Base-by-base conservation (phyloP, 2,113 vertebrate genomes). In the Ursus arctos region DNA sequence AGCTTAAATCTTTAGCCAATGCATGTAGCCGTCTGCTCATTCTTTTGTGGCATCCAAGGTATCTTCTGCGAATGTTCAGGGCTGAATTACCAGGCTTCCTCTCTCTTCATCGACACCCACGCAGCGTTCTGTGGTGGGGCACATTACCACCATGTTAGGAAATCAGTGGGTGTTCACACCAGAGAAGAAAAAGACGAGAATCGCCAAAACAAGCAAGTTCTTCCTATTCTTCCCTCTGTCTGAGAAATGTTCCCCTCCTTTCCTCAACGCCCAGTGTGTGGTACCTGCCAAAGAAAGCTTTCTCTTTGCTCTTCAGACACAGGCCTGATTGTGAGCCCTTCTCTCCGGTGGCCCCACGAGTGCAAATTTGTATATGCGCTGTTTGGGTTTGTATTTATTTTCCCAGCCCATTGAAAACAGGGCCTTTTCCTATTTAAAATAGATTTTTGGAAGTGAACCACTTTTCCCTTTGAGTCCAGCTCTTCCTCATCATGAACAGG, bases 201-300 rank as follows among this genome's bases (percentile, higher is more conserved):
- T 97, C 83, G 99, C 99, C 99, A 99, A 99, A 98, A 98, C 98
- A 99, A 99, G 98, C 99, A 99, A 98, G 98, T 98, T 98, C 98
- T 98, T 99, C 98, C 97, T 98, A 98, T 97, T 98, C 98, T 98
- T 98, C 94, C 97, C 98, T 98, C 96, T 98, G 98, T 98, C 98
- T 99, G 98, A 98, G 98, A 89, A 97, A 92, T 82, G 94, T 28
- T 98, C 98, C 95, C 91, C 96, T 97, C 97, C 98, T 98, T 96
- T 98, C 97, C 98, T 98, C 97, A 98, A 97, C 94, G 81, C 95
- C 98, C 95, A 53, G 80, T 88, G 81, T 63, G 13, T 82, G 24
- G 6, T 33, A 88, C 97, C 96, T 98, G 99, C 99, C 99, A 99
- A 99, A 98, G 95, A 98, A 99, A 99, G 98, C 98, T 98, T 98